Conservation (phyloP, 2,888 invertebrate genomes). For the Entomobrya proxima region DNA sequence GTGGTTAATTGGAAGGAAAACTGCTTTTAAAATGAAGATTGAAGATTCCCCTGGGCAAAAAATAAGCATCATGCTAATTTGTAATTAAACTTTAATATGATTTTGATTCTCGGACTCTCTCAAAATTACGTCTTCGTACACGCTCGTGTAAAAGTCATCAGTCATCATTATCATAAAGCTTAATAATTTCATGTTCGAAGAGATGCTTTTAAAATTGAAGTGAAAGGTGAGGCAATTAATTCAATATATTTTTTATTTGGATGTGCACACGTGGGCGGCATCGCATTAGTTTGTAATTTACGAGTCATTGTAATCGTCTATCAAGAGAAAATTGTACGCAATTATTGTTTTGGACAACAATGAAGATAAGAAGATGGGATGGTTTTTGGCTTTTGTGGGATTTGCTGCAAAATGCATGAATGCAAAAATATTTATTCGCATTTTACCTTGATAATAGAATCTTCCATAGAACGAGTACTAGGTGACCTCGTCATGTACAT, state of each 20-base stretch:
- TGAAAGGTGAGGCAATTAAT: slow-evolving; percentile 51
- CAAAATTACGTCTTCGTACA: too few relatives aligned
- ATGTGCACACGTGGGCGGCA: slow-evolving; percentile 8
- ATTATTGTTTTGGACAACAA: background rate
- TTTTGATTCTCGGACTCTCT: too few relatives aligned
- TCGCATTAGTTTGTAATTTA: background rate
- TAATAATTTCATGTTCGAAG: background rate
- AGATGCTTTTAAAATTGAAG: background rate
- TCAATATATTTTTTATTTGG: slow-evolving; percentile 5
- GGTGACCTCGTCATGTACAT: slow-evolving; percentile 59
- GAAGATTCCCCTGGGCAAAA: too few relatives aligned
- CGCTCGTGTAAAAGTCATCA: too few relatives aligned
- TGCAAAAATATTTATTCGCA: background rate
- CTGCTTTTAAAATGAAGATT: too few relatives aligned
- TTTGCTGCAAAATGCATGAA: slow-evolving; percentile 2
- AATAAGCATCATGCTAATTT: too few relatives aligned
- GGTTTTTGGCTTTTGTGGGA: too few relatives aligned
- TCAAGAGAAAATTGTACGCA: background rate
- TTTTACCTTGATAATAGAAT: slow-evolving; percentile 65
- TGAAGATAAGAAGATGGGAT: too few relatives aligned
- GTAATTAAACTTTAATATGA: too few relatives aligned
- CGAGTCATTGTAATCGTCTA: slow-evolving; percentile 17
- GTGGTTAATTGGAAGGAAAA: too few relatives aligned
- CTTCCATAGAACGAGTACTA: slow-evolving; percentile 63
- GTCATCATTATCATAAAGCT: too few relatives aligned